Conservation (phyloP, 2,888 invertebrate genomes). For the Lordiphosa fenestrarum region DNA sequence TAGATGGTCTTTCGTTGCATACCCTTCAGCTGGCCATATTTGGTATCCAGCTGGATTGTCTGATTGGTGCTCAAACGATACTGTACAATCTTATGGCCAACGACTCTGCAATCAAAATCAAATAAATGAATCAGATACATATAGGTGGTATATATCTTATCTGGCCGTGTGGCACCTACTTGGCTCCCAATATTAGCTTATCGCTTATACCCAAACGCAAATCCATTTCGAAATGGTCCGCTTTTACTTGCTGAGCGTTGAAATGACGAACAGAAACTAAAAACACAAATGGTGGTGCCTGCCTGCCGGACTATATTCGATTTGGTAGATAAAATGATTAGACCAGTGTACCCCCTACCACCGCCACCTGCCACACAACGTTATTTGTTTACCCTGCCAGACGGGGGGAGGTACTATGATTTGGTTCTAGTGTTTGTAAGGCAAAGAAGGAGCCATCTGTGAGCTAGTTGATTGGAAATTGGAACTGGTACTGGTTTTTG, state of each 20-base stretch:
- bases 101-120: slow-evolving; percentile 38
- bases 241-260: slow-evolving; percentile 48
- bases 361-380: background rate
- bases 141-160: background rate
- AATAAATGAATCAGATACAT: background rate
- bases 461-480: no score
- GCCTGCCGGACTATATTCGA: slow-evolving; percentile 8
- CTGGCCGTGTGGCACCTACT: slow-evolving; percentile 16
- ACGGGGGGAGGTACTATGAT: no score
- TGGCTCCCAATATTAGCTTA: slow-evolving; percentile 27
- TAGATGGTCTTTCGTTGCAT: slow-evolving; percentile 62
- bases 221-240: slow-evolving; percentile 22
- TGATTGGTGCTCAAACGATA: slow-evolving; percentile 63
- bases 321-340: slow-evolving; percentile 28
- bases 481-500: no score
- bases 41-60: slow-evolving; percentile 58
- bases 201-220: slow-evolving; percentile 25
- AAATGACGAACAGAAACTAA: slow-evolving; percentile 48
- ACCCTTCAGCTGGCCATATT: slow-evolving; percentile 72
- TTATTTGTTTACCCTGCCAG: no score
- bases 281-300: slow-evolving; percentile 1
- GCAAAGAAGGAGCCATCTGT: no score
- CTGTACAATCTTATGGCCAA: slow-evolving; percentile 65
- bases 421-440: no score
- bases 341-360: slow-evolving; percentile 16